These are phyloP conservation scores for Nyctereutes procyonoides DNA, from an alignment of 2,113 vertebrate species.

Conservation along the genomic window DNA sequence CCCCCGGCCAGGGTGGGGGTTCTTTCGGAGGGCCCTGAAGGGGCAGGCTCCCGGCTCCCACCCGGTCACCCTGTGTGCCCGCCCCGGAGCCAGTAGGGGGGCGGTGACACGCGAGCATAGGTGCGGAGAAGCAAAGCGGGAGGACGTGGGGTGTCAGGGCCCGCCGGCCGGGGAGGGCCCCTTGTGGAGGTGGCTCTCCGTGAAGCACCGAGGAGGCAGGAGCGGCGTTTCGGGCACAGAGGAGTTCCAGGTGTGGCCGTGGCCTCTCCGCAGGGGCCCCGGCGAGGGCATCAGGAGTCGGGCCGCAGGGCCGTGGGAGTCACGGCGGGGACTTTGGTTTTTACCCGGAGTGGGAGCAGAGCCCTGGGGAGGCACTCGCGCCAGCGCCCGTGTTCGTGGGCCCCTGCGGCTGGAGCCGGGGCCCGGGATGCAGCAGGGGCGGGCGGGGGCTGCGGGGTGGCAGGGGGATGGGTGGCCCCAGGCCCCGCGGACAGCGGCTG, in stretches of 20 bases:
- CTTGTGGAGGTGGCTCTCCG: too few relatives aligned
- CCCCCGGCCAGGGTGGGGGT: neutral
- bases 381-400: fast-evolving
- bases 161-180: neutral
- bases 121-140: fast-evolving
- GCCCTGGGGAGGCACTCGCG: neutral
- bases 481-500: neutral
- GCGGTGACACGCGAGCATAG: too few relatives aligned
- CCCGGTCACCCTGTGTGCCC: fast-evolving
- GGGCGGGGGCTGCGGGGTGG: neutral
- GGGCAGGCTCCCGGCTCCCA: fast-evolving
- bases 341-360: fast-evolving
- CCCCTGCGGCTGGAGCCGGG: fast-evolving
- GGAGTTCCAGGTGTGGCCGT: fast-evolving
- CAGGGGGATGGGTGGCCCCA: fast-evolving
- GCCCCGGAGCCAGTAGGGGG: neutral
- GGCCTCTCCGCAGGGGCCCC: neutral
- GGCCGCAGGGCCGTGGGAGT: neutral
- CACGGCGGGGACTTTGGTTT: neutral
- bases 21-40: fast-evolving
- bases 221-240: fast-evolving
- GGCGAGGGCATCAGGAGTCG: neutral
- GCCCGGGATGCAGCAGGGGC: neutral
- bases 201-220: neutral
- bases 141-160: fast-evolving